Evolutionary conservation across 2,888 invertebrate genomes (phyloP), one percentile per base, ranked within the genome.

Genomic region (Leptogaster cylindrica): DNA sequence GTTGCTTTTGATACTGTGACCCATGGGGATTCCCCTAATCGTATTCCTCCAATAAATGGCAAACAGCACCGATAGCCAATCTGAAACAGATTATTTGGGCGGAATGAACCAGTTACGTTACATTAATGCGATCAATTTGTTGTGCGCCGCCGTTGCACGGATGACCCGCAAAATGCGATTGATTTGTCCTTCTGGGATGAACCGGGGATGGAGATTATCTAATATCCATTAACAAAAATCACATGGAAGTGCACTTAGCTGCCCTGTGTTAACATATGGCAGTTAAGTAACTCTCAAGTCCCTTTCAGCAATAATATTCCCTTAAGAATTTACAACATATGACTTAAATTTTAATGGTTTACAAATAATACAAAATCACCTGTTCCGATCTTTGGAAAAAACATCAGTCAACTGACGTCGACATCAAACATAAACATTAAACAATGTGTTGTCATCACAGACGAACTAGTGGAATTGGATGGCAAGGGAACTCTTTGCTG

Each of bases 81-180:
- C 77, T 79, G 78, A 64, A 58, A 64, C 64, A 65, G 69, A 79
- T 77, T 76, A 77, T 76, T 75, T 77, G 79, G 81, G 80, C 66
- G 67, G 69, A 55, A 65, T 64, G 78, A 80, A 80, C 78, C 78
- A 78, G 79, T 80, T 79, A 79, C 77, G 76, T 77, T 61, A 76
- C 78, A 79, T 79, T 80, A 79, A 80, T 80, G 79, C 78, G 79
- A 80, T 79, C 79, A 80, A 80, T 80, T 80, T 80, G 78, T 75
- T 79, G 78, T 76, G 76, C 78, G 79, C 75, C 77, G 41, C 44
- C 41, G 18, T 12, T 25, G 25, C 27, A 14, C 23, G n/a, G n/a
- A 8, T n/a, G 12, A 16, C 3, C 3, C 10, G 27, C 23, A n/a
- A 10, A 23, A 12, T 5, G 25, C 48, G 48, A 48, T 48, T 48